phyloP scores from a whole-genome alignment of 1,140 invertebrate genomes.

The Heliconius hermathena region DNA sequence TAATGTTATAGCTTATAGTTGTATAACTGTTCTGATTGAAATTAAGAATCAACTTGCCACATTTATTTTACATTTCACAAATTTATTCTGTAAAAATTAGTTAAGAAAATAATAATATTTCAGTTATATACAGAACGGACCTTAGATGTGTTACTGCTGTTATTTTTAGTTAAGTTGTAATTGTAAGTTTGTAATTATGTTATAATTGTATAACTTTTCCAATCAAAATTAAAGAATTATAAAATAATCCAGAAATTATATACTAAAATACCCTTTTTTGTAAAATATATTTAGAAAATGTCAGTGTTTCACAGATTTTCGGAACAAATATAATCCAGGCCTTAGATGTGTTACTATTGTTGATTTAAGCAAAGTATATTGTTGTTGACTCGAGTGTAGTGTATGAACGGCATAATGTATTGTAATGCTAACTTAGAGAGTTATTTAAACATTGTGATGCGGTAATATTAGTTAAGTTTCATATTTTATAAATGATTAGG shows the following conservation, averaged over 20 bases:
- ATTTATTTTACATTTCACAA: too few species aligned
- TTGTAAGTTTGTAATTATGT: too few species aligned
- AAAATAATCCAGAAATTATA: too few species aligned
- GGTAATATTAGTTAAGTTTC: constrained; percentile 74
- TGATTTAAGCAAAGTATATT: constrained; percentile 55
- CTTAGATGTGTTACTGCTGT: too few species aligned
- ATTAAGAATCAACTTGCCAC: too few species aligned
- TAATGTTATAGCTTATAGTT: too few species aligned
- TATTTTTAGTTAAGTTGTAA: too few species aligned
- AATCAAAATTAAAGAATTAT: not conserved
- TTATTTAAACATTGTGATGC: constrained; percentile 71
- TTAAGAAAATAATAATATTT: too few species aligned
- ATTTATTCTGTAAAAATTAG: too few species aligned
- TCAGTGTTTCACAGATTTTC: not conserved
- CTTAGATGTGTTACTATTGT: constrained; percentile 31
- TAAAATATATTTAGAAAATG: not conserved
- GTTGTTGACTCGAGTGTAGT: constrained; percentile 49
- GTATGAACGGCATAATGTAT: constrained; percentile 40
- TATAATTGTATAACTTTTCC: not conserved
- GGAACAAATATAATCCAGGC: constrained; percentile 11
- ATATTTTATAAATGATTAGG: constrained; percentile 77
- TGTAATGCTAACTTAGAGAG: constrained; percentile 55
- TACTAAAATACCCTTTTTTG: not conserved
- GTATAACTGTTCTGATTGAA: too few species aligned
- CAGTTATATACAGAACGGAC: too few species aligned